Conservation (phyloP, 1,140 invertebrate genomes). For the Ptiloglossa arizonensis region DNA sequence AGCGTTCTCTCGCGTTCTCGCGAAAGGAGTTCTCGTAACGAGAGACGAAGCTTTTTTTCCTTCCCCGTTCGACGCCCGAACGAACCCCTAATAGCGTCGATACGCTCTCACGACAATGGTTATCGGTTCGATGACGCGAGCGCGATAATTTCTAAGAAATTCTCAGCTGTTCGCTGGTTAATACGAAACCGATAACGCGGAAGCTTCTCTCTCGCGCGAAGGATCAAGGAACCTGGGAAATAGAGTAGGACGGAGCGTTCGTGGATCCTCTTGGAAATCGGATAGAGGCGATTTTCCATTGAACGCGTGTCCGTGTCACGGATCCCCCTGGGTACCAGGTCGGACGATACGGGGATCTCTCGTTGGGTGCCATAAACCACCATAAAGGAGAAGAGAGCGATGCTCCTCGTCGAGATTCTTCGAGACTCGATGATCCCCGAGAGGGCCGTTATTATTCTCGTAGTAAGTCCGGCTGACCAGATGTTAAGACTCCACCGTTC, state of each 20-base stretch:
- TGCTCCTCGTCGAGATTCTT: slow-evolving; percentile 27
- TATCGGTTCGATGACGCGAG: neutral
- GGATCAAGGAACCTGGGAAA: neutral
- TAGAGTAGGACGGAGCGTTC: neutral
- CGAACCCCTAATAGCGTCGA: slow-evolving; percentile 21
- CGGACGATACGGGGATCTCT: slow-evolving; percentile 28
- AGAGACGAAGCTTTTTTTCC: slow-evolving; percentile 19
- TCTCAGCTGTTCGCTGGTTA: slow-evolving; percentile 32
- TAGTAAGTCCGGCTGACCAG: slow-evolving; percentile 70
- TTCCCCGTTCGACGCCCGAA: no score
- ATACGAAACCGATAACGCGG: slow-evolving; percentile 62
- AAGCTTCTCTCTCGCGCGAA: neutral
- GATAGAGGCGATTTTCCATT: slow-evolving; percentile 44
- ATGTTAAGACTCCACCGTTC: slow-evolving; percentile 49
- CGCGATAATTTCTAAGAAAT: slow-evolving; percentile 49
- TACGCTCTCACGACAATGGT: slow-evolving; percentile 20
- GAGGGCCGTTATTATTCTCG: slow-evolving; percentile 63
- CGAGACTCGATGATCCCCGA: slow-evolving; percentile 52
- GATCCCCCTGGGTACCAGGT: neutral
- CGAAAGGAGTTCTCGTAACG: neutral
- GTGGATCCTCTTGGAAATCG: neutral
- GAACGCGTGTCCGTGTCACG: slow-evolving; percentile 51
- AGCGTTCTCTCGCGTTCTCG: no score
- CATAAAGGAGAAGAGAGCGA: slow-evolving; percentile 52
- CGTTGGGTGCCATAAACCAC: slow-evolving; percentile 51